Conservation (phyloP, 1,140 invertebrate genomes). For the Phortica variegata region DNA sequence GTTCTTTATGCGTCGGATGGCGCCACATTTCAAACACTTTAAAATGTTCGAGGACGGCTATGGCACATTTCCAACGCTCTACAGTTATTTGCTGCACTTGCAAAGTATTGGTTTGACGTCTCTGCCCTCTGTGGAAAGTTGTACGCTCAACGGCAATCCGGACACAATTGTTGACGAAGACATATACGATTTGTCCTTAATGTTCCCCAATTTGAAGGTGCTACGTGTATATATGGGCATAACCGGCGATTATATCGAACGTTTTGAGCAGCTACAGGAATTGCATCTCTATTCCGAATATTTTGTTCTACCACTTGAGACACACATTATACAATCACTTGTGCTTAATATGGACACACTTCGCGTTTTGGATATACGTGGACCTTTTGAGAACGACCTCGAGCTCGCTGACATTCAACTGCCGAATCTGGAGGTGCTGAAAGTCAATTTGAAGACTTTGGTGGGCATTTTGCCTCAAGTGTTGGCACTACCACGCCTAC, state of each 20-base stretch:
- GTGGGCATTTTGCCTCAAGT: constrained; percentile 30
- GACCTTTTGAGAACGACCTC: constrained; percentile 36
- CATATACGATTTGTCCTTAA: constrained; percentile 24
- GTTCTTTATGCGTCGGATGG: constrained; percentile 41
- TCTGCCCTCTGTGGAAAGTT: constrained; percentile 27
- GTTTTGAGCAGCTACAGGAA: constrained; percentile 35
- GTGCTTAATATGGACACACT: constrained; percentile 26
- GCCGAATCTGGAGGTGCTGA: constrained; percentile 38
- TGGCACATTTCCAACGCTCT: constrained; percentile 35
- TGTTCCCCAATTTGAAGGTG: constrained; percentile 34
- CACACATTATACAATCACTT: constrained; percentile 34
- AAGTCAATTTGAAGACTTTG: constrained; percentile 35
- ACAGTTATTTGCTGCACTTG: constrained; percentile 34
- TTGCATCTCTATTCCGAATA: constrained; percentile 36
- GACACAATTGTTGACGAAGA: constrained; percentile 31
- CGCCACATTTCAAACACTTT: constrained; percentile 26
- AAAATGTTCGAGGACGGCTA: constrained; percentile 37
- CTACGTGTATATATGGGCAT: constrained; percentile 39
- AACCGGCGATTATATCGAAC: constrained; percentile 24
- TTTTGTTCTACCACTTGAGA: constrained; percentile 33
- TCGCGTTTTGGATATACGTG: constrained; percentile 33
- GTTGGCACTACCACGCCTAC: constrained; percentile 31
- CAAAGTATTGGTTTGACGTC: constrained; percentile 27
- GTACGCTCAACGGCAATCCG: constrained; percentile 29
- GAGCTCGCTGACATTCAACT: constrained; percentile 29